Conservation (phyloP, 2,113 vertebrate species). For the Amphiprion percula region DNA sequence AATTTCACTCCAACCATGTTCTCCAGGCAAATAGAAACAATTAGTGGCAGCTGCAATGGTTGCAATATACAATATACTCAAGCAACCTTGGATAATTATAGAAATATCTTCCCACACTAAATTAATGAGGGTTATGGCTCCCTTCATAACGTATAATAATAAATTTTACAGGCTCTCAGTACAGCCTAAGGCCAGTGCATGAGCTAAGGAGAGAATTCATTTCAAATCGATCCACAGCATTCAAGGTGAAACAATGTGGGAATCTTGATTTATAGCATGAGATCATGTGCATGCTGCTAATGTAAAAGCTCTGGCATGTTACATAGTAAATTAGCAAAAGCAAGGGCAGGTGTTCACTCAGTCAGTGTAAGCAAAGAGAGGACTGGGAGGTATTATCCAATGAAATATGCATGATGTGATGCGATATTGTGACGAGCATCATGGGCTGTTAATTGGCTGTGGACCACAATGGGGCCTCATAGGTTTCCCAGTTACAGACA, state of each 20-base stretch:
- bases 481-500: slow-evolving; percentile 50
- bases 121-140: slow-evolving; percentile 50
- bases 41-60: slow-evolving; percentile 10
- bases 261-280: slow-evolving; percentile 53
- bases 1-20: neutral
- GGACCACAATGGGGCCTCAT: slow-evolving; percentile 26
- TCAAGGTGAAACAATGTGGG: slow-evolving; percentile 72
- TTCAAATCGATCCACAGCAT: slow-evolving; percentile 56
- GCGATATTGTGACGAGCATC: slow-evolving; percentile 40
- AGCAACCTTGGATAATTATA: slow-evolving; percentile 45
- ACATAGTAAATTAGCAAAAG: slow-evolving; percentile 36
- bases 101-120: slow-evolving; percentile 40
- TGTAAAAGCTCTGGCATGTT: slow-evolving; percentile 42
- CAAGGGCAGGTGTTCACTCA: slow-evolving; percentile 29
- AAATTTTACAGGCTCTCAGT: slow-evolving; percentile 19
- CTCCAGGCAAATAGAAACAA: slow-evolving; percentile 1
- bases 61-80: slow-evolving; percentile 10
- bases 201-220: slow-evolving; percentile 31
- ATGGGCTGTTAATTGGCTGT: slow-evolving; percentile 48
- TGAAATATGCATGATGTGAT: slow-evolving; percentile 56
- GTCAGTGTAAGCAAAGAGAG: slow-evolving; percentile 20
- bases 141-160: slow-evolving; percentile 30
- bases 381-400: slow-evolving; percentile 30
- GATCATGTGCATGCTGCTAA: slow-evolving; percentile 27
- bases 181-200: slow-evolving; percentile 26